phyloP scores from a whole-genome alignment of 1,140 invertebrate species.

The Drosophila neocordata region DNA sequence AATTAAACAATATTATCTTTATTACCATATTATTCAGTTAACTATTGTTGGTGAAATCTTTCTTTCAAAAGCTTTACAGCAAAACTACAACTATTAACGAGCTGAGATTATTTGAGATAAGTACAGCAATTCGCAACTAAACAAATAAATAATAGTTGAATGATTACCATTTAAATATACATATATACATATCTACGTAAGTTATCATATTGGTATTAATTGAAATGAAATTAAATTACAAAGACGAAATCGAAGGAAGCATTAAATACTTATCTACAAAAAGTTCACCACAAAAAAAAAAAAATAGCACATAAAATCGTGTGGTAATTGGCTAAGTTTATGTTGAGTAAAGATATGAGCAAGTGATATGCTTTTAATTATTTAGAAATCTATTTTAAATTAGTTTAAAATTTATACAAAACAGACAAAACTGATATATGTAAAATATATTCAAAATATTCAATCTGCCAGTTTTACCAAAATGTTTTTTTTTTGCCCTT shows the following conservation, averaged over 20 bases:
- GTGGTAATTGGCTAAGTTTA: too few species aligned
- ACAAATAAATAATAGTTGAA: background rate
- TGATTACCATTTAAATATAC: background rate
- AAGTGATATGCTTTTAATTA: too few species aligned
- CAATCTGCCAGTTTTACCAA: too few species aligned
- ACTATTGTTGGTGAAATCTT: background rate
- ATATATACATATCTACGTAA: background rate
- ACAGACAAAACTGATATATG: too few species aligned
- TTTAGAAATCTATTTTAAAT: too few species aligned
- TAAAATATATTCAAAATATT: too few species aligned
- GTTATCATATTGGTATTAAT: conserved; percentile 7
- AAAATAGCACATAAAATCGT: too few species aligned
- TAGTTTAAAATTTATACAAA: too few species aligned
- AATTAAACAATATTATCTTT: conserved; percentile 1
- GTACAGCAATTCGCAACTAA: background rate
- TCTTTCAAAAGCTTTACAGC: background rate
- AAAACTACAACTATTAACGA: background rate
- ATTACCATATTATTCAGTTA: background rate
- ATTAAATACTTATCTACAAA: too few species aligned
- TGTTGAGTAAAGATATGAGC: too few species aligned
- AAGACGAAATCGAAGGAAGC: background rate
- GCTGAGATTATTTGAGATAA: background rate
- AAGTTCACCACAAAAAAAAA: too few species aligned
- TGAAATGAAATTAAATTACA: background rate
- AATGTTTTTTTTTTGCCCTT: too few species aligned